phyloP scores from a whole-genome alignment of 2,888 invertebrate species.

The Sarcophaga rosellei region DNA sequence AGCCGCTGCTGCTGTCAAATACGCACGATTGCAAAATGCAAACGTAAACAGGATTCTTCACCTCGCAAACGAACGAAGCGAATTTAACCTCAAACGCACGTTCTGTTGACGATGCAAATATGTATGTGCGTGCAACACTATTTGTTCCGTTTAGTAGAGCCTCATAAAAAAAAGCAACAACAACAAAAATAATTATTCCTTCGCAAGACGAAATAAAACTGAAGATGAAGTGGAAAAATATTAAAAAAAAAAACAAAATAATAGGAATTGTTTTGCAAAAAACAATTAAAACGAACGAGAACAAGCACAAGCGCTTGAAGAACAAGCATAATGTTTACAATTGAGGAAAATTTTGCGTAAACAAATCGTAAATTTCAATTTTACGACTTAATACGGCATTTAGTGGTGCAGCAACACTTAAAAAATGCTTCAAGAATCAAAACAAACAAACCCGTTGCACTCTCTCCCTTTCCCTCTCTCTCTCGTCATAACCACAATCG shows the following conservation, averaged over 20 bases:
- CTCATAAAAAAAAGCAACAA: too few relatives aligned
- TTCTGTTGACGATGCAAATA: too few relatives aligned
- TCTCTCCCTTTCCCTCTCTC: too few relatives aligned
- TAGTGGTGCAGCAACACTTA: constrained; percentile 35
- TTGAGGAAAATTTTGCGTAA: constrained; percentile 58
- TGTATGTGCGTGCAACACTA: too few relatives aligned
- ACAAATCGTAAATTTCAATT: constrained; percentile 70
- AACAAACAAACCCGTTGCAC: constrained; percentile 4
- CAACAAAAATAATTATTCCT: not conserved
- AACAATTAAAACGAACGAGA: not conserved
- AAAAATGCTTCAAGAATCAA: constrained; percentile 19
- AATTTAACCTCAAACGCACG: too few relatives aligned
- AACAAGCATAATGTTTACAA: constrained; percentile 12
- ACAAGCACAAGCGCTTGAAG: not conserved
- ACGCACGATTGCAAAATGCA: not conserved
- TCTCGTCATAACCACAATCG: not conserved
- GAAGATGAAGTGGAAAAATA: constrained; percentile 6
- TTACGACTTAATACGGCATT: constrained; percentile 68
- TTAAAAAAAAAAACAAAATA: too few relatives aligned
- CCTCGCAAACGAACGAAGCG: not conserved
- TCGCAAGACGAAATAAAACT: not conserved
- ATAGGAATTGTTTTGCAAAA: not conserved
- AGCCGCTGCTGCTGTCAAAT: not conserved
- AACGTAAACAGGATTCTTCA: constrained; percentile 17
- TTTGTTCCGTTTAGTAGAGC: too few relatives aligned